phyloP scores from a whole-genome alignment of 2,113 vertebrate genomes.

The Labeo catla region DNA sequence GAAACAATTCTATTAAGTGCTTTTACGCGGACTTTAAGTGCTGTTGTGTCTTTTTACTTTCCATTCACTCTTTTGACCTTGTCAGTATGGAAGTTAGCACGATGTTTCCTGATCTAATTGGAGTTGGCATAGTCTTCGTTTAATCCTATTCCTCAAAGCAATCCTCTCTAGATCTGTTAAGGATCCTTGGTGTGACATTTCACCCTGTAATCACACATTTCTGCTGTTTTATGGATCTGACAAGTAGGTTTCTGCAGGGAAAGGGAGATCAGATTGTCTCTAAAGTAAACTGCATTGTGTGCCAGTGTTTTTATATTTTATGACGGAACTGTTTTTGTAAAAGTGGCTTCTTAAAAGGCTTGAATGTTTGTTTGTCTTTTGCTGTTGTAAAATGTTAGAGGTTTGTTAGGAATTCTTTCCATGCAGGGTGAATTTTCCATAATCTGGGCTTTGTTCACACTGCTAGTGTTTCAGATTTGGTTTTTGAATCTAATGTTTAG shows the following conservation, averaged over 20 bases:
- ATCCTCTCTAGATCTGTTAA: constrained; percentile 49
- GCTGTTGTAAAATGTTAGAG: neutral
- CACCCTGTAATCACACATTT: constrained; percentile 1
- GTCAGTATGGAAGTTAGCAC: neutral
- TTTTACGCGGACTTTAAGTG: too few species aligned
- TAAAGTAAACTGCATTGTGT: neutral
- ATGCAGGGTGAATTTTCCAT: neutral
- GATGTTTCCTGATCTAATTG: constrained; percentile 40
- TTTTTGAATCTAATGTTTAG: neutral
- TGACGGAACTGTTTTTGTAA: neutral
- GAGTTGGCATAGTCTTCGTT: constrained; percentile 22
- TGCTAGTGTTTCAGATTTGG: neutral
- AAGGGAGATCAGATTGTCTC: neutral
- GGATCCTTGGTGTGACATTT: constrained; percentile 42
- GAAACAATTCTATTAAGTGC: too few species aligned
- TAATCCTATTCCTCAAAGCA: constrained; percentile 52
- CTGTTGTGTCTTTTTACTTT: neutral
- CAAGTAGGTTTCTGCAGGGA: neutral
- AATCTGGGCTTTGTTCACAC: neutral
- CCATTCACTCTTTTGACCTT: constrained; percentile 40
- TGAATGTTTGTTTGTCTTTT: neutral
- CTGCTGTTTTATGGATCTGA: neutral
- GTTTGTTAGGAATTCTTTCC: neutral
- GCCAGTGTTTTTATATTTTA: neutral
- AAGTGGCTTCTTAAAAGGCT: neutral